A percentile compares a stretch with the other conserved stretches of the same genome.
Evolutionary conservation across 2,888 invertebrate genomes (phyloP).

Genomic region (Lasioglossum figueresi): DNA sequence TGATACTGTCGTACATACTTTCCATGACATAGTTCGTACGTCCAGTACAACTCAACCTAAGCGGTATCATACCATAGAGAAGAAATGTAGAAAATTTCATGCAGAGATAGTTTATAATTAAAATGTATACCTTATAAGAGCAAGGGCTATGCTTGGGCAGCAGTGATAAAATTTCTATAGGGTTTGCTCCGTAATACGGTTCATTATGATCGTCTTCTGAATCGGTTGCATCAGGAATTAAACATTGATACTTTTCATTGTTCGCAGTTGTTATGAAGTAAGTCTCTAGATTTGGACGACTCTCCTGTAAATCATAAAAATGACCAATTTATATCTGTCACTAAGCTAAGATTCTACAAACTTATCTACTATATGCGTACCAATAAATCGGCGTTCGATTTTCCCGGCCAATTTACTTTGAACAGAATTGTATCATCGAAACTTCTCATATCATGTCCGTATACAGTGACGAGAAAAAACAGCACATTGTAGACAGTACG

Average conservation of each 20-base stretch:
- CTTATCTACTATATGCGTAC: constrained; percentile 75
- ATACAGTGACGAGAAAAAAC: constrained; percentile 50
- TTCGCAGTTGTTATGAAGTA: constrained; percentile 90
- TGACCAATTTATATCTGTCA: neutral
- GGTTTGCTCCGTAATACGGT: constrained; percentile 90
- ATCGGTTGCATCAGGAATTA: constrained; percentile 88
- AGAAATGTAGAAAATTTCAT: neutral
- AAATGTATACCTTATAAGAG: constrained; percentile 88
- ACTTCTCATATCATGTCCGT: constrained; percentile 88
- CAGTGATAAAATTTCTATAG: constrained; percentile 90
- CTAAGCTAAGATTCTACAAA: neutral
- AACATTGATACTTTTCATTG: constrained; percentile 93
- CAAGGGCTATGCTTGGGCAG: constrained; percentile 92
- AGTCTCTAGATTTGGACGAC: constrained; percentile 85
- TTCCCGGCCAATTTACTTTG: constrained; percentile 91
- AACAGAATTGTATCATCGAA: constrained; percentile 93
- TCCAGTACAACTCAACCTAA: constrained; percentile 95
- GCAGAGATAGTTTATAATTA: constrained; percentile 5
- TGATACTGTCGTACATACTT: constrained; percentile 96
- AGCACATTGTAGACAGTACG: constrained; percentile 45
- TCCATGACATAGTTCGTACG: constrained; percentile 98
- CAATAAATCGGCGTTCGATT: constrained; percentile 81
- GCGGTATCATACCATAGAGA: constrained; percentile 10
- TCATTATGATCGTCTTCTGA: constrained; percentile 86
- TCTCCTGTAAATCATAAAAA: constrained; percentile 70